Evolutionary conservation across 2,797 vertebrate genomes (phyloP).

Genomic region (Busarellus nigricollis): DNA sequence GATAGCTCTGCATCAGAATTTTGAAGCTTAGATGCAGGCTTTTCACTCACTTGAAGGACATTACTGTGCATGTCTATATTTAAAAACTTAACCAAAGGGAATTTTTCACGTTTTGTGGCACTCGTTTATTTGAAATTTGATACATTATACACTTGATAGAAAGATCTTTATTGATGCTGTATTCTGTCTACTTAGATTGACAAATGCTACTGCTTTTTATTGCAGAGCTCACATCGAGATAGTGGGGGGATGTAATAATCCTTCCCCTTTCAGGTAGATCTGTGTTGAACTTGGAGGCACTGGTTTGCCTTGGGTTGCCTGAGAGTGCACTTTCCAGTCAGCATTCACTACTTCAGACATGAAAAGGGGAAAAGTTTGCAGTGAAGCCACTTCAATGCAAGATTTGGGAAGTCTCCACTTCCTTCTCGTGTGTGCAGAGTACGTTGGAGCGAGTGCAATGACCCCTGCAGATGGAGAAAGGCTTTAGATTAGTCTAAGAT

Average conservation of each 20-base stretch:
- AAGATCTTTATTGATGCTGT: background rate
- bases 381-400: background rate
- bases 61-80: background rate
- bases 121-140: background rate
- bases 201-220: background rate
- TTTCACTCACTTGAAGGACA: background rate
- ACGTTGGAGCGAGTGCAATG: background rate
- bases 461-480: background rate
- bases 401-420: background rate
- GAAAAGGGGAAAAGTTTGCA: background rate
- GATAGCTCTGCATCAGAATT: background rate
- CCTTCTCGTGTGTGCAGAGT: background rate
- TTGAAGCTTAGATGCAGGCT: background rate
- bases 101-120: background rate
- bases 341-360: accelerated
- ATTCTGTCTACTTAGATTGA: background rate
- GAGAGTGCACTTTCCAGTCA: too few species aligned
- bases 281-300: too few species aligned
- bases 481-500: background rate
- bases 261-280: background rate
- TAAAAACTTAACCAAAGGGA: background rate
- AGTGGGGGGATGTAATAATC: background rate
- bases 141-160: too few species aligned
- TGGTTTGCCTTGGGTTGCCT: background rate
- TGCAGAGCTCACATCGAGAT: background rate